phyloP scores from a whole-genome alignment of 1,140 invertebrate species.

The Bombus pascuorum region DNA sequence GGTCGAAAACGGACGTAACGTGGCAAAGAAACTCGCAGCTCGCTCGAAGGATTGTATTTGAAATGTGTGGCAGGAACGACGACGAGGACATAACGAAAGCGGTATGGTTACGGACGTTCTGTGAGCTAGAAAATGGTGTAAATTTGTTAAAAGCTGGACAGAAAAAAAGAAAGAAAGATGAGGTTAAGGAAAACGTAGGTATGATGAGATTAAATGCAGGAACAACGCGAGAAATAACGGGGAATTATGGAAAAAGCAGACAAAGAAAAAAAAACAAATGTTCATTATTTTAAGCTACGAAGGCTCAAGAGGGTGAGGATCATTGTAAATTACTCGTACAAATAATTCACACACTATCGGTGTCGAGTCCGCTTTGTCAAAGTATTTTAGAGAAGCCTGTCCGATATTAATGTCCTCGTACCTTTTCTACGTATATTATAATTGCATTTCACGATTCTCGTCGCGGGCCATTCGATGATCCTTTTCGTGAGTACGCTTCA shows the following conservation, averaged over 20 bases:
- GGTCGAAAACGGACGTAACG: conserved; percentile 59
- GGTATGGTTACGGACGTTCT: conserved; percentile 19
- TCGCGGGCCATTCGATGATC: conserved; percentile 62
- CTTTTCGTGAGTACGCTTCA: conserved; percentile 46
- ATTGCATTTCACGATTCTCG: conserved; percentile 66
- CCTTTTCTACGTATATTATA: conserved; percentile 68
- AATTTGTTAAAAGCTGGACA: neutral
- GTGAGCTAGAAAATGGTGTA: neutral
- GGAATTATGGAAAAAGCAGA: neutral
- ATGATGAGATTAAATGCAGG: neutral
- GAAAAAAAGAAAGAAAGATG: neutral
- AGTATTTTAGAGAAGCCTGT: conserved; percentile 68
- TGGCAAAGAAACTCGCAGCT: conserved; percentile 38
- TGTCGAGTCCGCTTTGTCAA: conserved; percentile 72
- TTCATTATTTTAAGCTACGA: conserved; percentile 72
- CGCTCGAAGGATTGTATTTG: conserved; percentile 29
- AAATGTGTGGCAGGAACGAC: conserved; percentile 2
- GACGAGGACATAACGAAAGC: conserved; percentile 15
- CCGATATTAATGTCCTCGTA: conserved; percentile 66
- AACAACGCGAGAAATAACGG: neutral
- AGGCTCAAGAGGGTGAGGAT: conserved; percentile 65
- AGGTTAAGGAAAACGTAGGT: neutral
- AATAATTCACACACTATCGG: conserved; percentile 69
- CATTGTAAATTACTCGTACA: conserved; percentile 74
- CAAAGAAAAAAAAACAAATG: conserved; percentile 49